These are phyloP conservation scores for Xiphophorus maculatus DNA, from an alignment of 2,113 vertebrate genomes.

Conservation along the genomic window DNA sequence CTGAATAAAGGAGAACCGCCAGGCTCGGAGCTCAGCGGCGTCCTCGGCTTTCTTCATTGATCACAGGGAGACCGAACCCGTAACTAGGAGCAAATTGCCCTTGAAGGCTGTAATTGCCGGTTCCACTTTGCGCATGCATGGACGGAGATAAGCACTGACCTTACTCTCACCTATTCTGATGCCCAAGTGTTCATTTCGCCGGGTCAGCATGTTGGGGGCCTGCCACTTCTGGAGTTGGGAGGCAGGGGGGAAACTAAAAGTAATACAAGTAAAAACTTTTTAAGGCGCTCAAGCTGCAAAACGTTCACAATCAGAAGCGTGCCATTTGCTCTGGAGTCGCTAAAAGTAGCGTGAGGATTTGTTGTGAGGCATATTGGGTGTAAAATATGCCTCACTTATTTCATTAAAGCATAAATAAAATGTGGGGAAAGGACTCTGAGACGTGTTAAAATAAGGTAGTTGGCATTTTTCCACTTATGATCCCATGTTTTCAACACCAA, in stretches of 20 bases:
- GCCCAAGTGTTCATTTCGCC: conserved; percentile 23
- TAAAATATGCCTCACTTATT: too few species aligned
- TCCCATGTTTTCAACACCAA: not conserved
- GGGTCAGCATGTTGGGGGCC: conserved; percentile 2
- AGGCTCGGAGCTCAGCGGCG: not conserved
- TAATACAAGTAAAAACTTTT: too few species aligned
- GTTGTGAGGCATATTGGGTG: too few species aligned
- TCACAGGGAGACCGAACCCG: conserved; percentile 28
- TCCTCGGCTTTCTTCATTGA: conserved; percentile 22
- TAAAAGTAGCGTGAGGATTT: too few species aligned
- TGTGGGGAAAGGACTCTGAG: not conserved
- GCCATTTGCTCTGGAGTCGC: too few species aligned
- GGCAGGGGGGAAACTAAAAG: too few species aligned
- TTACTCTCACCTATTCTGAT: conserved; percentile 46
- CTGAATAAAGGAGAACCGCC: not conserved
- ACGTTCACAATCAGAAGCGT: too few species aligned
- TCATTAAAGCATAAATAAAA: too few species aligned
- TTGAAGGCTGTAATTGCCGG: conserved; percentile 42
- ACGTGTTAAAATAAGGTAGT: not conserved
- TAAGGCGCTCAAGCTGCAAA: too few species aligned
- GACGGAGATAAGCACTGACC: conserved; percentile 45
- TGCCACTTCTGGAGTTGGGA: conserved; percentile 15
- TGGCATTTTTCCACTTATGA: not conserved
- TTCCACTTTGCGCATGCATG: conserved; percentile 31
- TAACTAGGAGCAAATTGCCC: conserved; percentile 45